Conservation (phyloP, 2,888 invertebrate species). For the Galerucella nymphaeae region DNA sequence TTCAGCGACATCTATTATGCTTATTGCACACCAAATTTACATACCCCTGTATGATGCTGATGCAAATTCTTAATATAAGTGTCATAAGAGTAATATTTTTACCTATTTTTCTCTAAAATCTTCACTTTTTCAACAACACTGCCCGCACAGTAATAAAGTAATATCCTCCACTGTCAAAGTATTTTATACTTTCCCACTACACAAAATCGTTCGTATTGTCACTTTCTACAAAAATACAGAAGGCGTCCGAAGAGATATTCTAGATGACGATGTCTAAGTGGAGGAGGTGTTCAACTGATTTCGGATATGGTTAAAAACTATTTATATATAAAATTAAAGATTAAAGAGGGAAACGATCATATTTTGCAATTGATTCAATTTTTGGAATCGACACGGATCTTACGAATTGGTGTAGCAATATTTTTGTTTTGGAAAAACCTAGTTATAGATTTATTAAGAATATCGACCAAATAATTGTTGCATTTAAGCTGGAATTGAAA, state of each 20-base stretch:
- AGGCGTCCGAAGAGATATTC: neutral
- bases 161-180: slow-evolving; percentile 19
- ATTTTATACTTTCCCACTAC: slow-evolving; percentile 30
- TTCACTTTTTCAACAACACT: slow-evolving; percentile 15
- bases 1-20: no score
- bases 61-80: no score
- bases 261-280: slow-evolving; percentile 18
- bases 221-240: slow-evolving; percentile 30
- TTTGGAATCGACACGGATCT: slow-evolving; percentile 19
- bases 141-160: slow-evolving; percentile 20
- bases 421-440: neutral
- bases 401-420: neutral
- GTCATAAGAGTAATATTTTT: no score
- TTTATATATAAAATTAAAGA: slow-evolving; percentile 24
- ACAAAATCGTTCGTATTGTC: neutral
- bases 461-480: neutral
- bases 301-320: slow-evolving; percentile 18
- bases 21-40: no score
- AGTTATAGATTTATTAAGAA: neutral
- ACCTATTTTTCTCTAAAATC: slow-evolving; percentile 7
- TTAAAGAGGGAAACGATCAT: slow-evolving; percentile 22
- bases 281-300: slow-evolving; percentile 19
- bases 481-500: no score
- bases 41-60: no score
- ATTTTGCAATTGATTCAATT: slow-evolving; percentile 8